A percentile compares a stretch with the other conserved stretches of the same genome.
phyloP scores from a whole-genome alignment of 2,888 invertebrate genomes.

The Cordilura impudica region DNA sequence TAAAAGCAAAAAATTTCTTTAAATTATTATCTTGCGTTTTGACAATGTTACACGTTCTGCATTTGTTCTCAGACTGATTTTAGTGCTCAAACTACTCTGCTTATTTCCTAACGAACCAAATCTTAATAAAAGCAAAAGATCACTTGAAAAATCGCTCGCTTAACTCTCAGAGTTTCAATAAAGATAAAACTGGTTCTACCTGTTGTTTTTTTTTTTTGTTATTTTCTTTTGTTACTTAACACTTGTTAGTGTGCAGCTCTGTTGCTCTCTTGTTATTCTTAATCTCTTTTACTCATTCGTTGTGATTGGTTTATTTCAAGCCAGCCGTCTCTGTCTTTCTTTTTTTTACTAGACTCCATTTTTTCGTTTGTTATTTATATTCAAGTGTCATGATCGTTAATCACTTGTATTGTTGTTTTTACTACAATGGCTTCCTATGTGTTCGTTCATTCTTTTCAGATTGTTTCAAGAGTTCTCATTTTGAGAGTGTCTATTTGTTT shows the following conservation, averaged over 20 bases:
- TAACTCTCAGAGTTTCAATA: neutral
- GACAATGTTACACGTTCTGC: slow-evolving; percentile 31
- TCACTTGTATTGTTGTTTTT: slow-evolving; percentile 18
- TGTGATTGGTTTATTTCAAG: slow-evolving; percentile 24
- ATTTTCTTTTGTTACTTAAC: neutral
- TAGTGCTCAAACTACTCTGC: neutral
- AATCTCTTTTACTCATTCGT: slow-evolving; percentile 5
- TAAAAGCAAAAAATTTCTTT: neutral
- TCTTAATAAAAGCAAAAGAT: slow-evolving; percentile 35
- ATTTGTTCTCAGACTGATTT: slow-evolving; percentile 48
- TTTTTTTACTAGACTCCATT: slow-evolving; percentile 30
- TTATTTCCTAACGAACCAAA: slow-evolving; percentile 43
- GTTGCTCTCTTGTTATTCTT: neutral
- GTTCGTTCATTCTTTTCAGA: neutral
- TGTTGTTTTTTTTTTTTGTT: slow-evolving; percentile 23
- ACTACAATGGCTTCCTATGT: slow-evolving; percentile 41
- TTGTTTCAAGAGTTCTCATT: neutral
- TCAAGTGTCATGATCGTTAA: slow-evolving; percentile 24
- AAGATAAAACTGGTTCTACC: slow-evolving; percentile 26
- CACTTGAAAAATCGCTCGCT: slow-evolving; percentile 3
- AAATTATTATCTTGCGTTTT: neutral
- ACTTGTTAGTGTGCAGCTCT: slow-evolving; percentile 3
- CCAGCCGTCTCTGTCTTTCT: slow-evolving; percentile 22
- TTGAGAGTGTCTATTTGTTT: neutral
- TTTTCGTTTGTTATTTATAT: neutral